These are phyloP conservation scores for honey bee (Apis mellifera) DNA, from an alignment of 1,140 invertebrate genomes.

Conservation along the genomic window Amel_HAv3.1 CM009943.2:8841001-8841500, in stretches of 20 bases:
- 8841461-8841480: too few relatives aligned
- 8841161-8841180: background rate
- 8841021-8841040: background rate
- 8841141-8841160: background rate
- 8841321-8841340: background rate
- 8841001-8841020: background rate
- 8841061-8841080: background rate
- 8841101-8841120: background rate
- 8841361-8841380: background rate
- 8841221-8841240: conserved; percentile 6
- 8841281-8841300: background rate
- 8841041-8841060: background rate
- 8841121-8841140: background rate
- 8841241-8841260: conserved; percentile 13
- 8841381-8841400: background rate
- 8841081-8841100: background rate
- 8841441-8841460: too few relatives aligned
- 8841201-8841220: background rate
- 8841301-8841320: background rate
- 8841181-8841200: background rate
- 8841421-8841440: too few relatives aligned
- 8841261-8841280: conserved; percentile 4
- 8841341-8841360: background rate
- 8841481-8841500: too few relatives aligned
- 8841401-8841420: background rate